phyloP scores from a whole-genome alignment of 2,113 vertebrate genomes.

The Lampris incognitus region DNA sequence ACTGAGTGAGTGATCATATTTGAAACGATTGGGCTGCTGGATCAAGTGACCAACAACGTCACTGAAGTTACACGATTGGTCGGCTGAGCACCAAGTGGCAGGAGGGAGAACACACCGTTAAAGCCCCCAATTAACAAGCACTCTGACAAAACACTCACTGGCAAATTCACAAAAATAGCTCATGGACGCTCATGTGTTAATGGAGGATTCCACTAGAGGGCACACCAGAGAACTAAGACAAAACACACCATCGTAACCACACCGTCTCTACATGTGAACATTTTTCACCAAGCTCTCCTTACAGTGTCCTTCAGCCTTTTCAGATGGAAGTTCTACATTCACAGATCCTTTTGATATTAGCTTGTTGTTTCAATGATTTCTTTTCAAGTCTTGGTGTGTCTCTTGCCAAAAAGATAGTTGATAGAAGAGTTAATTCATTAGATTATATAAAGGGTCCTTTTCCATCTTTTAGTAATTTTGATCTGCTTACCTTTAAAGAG shows the following conservation, averaged over 20 bases:
- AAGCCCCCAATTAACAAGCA: background rate
- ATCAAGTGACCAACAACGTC: background rate
- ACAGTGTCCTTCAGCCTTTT: background rate
- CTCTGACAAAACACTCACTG: too few species aligned
- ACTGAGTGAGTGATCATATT: too few species aligned
- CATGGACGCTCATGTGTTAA: too few species aligned
- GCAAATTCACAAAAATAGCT: background rate
- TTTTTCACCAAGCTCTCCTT: background rate
- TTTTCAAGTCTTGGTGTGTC: background rate
- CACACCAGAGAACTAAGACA: too few species aligned
- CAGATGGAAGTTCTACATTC: background rate
- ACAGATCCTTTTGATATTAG: slow-evolving; percentile 1
- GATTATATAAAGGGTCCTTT: background rate
- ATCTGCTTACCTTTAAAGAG: background rate
- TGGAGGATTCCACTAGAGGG: too few species aligned
- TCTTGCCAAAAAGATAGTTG: background rate
- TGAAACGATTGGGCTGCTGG: background rate
- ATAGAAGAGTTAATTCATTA: background rate
- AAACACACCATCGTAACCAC: too few species aligned
- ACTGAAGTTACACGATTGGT: background rate
- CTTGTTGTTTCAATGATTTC: background rate
- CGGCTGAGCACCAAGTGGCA: too few species aligned
- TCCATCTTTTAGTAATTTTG: background rate
- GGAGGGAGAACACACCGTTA: background rate
- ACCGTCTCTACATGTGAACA: too few species aligned